These are phyloP conservation scores for Gallinago nigripennis DNA, from an alignment of 2,797 vertebrate genomes.

Conservation along the genomic window DNA sequence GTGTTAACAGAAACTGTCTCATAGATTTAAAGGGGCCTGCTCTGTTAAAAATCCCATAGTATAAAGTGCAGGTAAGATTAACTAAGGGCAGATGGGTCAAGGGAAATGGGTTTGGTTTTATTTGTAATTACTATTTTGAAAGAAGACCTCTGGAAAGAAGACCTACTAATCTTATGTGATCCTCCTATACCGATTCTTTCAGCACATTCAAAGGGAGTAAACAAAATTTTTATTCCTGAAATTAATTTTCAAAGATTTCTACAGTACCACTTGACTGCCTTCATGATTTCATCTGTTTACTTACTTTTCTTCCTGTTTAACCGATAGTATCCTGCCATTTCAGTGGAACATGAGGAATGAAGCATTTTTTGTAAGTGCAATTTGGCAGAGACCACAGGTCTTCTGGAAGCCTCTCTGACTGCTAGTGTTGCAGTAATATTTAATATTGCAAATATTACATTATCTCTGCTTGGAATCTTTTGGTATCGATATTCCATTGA, in stretches of 20 bases:
- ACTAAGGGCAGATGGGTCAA: not conserved
- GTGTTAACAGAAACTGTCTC: not conserved
- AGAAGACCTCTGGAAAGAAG: not conserved
- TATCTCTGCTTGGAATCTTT: not conserved
- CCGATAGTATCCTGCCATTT: not conserved
- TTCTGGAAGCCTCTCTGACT: not conserved
- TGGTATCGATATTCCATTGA: not conserved
- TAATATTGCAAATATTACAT: not conserved
- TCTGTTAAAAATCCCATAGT: fast-evolving
- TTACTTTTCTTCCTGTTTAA: not conserved
- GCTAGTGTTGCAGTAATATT: not conserved
- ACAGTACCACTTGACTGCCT: not conserved
- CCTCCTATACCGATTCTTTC: not conserved
- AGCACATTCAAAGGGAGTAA: not conserved
- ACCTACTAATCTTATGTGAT: not conserved
- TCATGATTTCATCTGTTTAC: not conserved
- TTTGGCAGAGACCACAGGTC: not conserved
- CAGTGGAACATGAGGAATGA: not conserved
- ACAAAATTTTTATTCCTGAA: not conserved
- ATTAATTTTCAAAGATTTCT: not conserved
- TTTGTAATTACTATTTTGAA: not conserved
- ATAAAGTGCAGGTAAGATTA: not conserved
- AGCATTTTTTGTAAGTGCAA: not conserved
- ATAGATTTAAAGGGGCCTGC: not conserved
- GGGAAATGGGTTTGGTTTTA: not conserved